phyloP scores from a whole-genome alignment of 2,113 vertebrate species.

The Tenebrosternarchus preto region DNA sequence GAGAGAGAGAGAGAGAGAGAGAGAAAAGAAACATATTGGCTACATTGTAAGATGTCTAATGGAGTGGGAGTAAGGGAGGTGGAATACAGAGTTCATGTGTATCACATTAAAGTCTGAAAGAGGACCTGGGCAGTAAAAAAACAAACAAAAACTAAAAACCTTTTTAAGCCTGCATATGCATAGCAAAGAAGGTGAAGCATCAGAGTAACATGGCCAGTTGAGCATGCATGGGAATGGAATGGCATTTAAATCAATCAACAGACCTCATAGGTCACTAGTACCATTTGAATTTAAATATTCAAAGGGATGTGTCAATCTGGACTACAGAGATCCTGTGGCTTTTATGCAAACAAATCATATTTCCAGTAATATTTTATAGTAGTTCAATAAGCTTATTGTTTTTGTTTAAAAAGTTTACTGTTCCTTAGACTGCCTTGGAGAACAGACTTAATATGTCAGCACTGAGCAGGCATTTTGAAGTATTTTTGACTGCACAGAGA shows the following conservation, averaged over 20 bases:
- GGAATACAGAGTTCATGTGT: too few relatives aligned
- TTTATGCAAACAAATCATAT: conserved; percentile 2
- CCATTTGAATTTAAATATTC: conserved; percentile 20
- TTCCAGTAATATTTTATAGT: background rate
- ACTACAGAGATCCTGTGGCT: conserved; percentile 6
- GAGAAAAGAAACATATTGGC: too few relatives aligned
- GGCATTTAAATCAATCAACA: conserved; percentile 20
- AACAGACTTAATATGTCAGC: background rate
- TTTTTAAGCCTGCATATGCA: too few relatives aligned
- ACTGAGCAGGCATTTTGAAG: background rate
- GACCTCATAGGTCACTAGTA: background rate
- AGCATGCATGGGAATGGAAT: conserved; percentile 6
- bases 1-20: too few relatives aligned
- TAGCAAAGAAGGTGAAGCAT: too few relatives aligned
- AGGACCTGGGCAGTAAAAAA: too few relatives aligned
- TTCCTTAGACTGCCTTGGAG: background rate
- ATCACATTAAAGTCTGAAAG: too few relatives aligned
- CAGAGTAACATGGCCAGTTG: background rate
- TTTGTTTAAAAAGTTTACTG: background rate
- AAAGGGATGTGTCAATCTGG: conserved; percentile 9
- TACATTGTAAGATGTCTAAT: too few relatives aligned
- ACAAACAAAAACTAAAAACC: too few relatives aligned
- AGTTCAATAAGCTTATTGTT: background rate
- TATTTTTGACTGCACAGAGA: background rate
- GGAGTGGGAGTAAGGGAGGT: too few relatives aligned